Base-by-base conservation (phyloP, 2,797 vertebrate genomes). In the Psittacula derbiana region DNA sequence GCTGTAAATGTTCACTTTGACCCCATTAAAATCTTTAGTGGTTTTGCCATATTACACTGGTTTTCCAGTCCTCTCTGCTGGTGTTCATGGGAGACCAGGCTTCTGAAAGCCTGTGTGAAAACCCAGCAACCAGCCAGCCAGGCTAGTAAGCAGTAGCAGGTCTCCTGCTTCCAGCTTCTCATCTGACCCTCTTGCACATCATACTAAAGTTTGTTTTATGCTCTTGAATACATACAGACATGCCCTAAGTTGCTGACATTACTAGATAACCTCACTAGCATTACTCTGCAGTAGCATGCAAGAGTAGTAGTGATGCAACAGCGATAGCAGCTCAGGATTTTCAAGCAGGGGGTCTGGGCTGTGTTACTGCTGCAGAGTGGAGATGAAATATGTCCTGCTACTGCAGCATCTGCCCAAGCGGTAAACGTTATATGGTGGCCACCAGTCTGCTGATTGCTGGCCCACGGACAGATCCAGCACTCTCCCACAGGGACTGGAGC, bases 401-500 rank as follows among this genome's bases (percentile, higher is more conserved):
- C 82, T 44, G 57, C 62, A 46, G 27, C 79, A 43, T 16, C 44
- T 67, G 75, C 69, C 38, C 19, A 25, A 25, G 73, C 2, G 0
- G 0, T n/a, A 30, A 43, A 12, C 2, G 43, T 50, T n/a, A 23
- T 4, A 38, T 1, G 2, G 53, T 33, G 65, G 61, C 57, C 36
- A 83, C 30, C 21, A 74, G 52, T 4, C 49, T 43, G 12, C 24
- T 17, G 82, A 62, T 47, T 74, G 38, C 73, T 67, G 69, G 65
- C 11, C 60, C 46, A 6, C 36, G 62, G 83, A 24, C 0, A 1
- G 73, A 58, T 55, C 43, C 79, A 64, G 69, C 53, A 27, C 43
- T n/a, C 65, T 71, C 52, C 19, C 3, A 0, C 25, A 7, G 9
- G 47, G 78, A 60, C 21, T 0, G 0, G 69, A 20, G 46, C 0